Percentiles rank a stretch among this genome's conserved stretches.
Conservation (phyloP, 2,888 invertebrate species). For the Dasysyrphus tricinctus region DNA sequence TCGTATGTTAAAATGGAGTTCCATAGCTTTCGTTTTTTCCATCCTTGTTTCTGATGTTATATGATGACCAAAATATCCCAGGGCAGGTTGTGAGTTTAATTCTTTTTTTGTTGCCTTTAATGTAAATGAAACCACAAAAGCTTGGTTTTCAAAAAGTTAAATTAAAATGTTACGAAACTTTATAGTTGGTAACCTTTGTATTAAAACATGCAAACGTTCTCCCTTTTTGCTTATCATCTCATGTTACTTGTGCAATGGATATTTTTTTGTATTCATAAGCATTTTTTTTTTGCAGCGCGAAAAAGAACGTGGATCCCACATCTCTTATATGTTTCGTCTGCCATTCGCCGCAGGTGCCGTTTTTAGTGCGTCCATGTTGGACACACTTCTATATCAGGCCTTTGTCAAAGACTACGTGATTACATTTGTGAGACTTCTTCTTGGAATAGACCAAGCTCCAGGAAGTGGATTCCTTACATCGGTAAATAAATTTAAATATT, state of each 20-base stretch:
- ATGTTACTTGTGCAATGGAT: neutral
- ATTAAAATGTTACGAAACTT: neutral
- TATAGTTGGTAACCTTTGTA: neutral
- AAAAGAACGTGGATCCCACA: constrained; percentile 98
- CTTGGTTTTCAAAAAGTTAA: neutral
- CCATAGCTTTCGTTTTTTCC: neutral
- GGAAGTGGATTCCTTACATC: constrained; percentile 98
- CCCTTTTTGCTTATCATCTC: neutral
- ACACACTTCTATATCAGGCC: constrained; percentile 97
- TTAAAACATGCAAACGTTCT: neutral
- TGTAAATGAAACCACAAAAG: neutral
- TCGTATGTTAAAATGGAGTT: neutral
- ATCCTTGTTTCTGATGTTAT: neutral
- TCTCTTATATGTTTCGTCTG: constrained; percentile 99
- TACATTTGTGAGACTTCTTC: constrained; percentile 95
- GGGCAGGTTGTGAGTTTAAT: neutral
- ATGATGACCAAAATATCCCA: neutral
- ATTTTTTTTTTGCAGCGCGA: constrained; percentile 96
- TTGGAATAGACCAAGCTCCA: constrained; percentile 98
- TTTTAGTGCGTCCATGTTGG: constrained; percentile 99
- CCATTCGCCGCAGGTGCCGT: constrained; percentile 99
- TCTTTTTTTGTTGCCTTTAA: neutral
- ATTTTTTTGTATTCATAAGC: too few species aligned
- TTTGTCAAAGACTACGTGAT: constrained; percentile 99
- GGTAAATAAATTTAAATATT: constrained; percentile 86